Percentiles rank a stretch among this genome's conserved stretches.
phyloP scores from a whole-genome alignment of 2,797 vertebrate species.

The Danio albolineatus region DNA sequence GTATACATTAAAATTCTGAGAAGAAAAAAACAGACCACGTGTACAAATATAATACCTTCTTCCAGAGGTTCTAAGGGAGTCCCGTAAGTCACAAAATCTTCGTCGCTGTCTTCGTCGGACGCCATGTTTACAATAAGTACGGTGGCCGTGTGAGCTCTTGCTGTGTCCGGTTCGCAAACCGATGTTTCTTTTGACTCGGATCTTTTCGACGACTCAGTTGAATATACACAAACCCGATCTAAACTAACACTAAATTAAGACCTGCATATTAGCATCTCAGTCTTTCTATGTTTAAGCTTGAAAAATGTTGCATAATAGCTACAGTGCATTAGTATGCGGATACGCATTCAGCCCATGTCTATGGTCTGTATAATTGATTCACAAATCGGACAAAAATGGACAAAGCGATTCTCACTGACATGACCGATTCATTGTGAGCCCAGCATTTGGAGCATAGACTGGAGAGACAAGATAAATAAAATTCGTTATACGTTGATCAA shows the following conservation, averaged over 20 bases:
- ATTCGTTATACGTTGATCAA: no score
- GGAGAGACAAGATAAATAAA: background rate
- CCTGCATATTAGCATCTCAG: no score
- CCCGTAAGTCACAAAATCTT: constrained; percentile 85
- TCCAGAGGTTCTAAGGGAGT: constrained; percentile 85
- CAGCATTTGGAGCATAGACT: background rate
- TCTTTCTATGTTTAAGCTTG: no score
- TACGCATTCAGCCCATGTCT: no score
- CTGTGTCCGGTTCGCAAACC: background rate
- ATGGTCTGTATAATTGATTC: background rate
- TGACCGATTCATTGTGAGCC: background rate
- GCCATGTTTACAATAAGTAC: constrained; percentile 80
- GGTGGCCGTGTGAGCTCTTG: constrained; percentile 40
- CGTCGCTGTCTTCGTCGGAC: constrained; percentile 77
- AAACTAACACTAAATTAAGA: no score
- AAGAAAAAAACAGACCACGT: background rate
- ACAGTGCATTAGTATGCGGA: no score
- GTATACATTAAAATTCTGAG: background rate
- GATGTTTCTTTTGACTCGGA: background rate
- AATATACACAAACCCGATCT: no score
- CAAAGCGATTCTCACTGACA: background rate
- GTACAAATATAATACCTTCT: constrained; percentile 80
- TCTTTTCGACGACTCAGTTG: background rate
- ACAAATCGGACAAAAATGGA: background rate
- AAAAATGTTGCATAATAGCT: no score